phyloP scores from a whole-genome alignment of 2,888 invertebrate genomes.

The Rhopalosiphum nymphaeae region DNA sequence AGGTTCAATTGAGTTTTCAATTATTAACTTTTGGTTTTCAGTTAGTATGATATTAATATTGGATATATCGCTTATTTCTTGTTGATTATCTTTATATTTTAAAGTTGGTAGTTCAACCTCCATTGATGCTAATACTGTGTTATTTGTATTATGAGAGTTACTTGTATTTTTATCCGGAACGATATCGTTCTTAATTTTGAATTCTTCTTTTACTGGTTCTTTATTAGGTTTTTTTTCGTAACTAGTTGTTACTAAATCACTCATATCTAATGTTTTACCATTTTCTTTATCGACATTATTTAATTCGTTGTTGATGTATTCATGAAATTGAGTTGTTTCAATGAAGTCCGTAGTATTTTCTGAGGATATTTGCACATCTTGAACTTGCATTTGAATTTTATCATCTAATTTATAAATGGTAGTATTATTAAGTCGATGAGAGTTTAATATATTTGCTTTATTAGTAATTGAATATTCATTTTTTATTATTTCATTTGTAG shows the following conservation, averaged over 20 bases:
- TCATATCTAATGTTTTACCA: not conserved
- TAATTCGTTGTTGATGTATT: not conserved
- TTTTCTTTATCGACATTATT: not conserved
- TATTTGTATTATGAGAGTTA: no score
- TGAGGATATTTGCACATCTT: not conserved
- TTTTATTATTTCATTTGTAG: not conserved
- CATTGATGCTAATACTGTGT: not conserved
- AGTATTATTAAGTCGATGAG: not conserved
- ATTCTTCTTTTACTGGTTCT: not conserved
- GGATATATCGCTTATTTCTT: not conserved
- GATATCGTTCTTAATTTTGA: not conserved
- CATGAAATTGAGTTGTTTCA: not conserved
- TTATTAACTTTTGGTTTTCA: not conserved
- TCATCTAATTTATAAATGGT: no score
- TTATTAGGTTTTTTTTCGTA: not conserved
- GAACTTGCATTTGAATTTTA: not conserved
- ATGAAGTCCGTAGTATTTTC: not conserved
- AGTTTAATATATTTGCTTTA: not conserved
- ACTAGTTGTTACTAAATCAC: not conserved
- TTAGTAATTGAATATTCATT: not conserved
- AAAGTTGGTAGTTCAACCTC: no score
- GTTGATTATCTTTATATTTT: not conserved
- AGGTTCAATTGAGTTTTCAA: conserved; percentile 43
- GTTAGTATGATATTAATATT: not conserved
- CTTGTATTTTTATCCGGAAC: not conserved